phyloP scores from a whole-genome alignment of 2,113 vertebrate species.

The Calyptommatus sinebrachiatus region DNA sequence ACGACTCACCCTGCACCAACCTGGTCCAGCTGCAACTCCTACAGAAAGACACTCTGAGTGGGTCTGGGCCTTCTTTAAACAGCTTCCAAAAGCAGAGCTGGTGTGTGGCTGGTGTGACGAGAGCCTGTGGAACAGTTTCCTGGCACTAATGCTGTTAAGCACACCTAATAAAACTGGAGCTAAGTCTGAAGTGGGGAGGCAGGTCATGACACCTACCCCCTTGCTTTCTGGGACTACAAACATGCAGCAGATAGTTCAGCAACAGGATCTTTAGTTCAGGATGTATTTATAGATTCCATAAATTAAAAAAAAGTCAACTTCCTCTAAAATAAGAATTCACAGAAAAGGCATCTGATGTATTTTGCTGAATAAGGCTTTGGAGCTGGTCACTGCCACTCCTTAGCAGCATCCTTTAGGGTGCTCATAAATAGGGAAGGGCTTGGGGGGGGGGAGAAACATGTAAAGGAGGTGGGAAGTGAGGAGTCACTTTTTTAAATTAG shows the following conservation, averaged over 20 bases:
- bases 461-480: no score
- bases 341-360: slow-evolving; percentile 72
- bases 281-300: slow-evolving; percentile 37
- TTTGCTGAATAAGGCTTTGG: slow-evolving; percentile 71
- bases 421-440: slow-evolving; percentile 66
- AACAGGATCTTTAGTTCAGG: neutral
- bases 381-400: slow-evolving; percentile 56
- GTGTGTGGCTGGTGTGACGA: neutral
- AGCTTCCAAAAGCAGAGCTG: neutral
- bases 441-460: slow-evolving; percentile 21
- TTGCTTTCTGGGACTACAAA: slow-evolving; percentile 1
- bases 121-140: accelerated
- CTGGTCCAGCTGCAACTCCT: neutral
- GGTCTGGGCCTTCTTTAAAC: neutral
- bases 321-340: slow-evolving; percentile 53
- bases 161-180: accelerated
- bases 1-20: neutral
- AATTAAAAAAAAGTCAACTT: slow-evolving; percentile 38
- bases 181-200: neutral
- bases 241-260: slow-evolving; percentile 2
- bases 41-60: neutral
- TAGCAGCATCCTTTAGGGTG: slow-evolving; percentile 54
- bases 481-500: neutral
- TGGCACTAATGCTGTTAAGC: accelerated
- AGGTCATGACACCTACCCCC: accelerated